phyloP scores from a whole-genome alignment of 2,797 vertebrate species.

The Todus mexicanus region DNA sequence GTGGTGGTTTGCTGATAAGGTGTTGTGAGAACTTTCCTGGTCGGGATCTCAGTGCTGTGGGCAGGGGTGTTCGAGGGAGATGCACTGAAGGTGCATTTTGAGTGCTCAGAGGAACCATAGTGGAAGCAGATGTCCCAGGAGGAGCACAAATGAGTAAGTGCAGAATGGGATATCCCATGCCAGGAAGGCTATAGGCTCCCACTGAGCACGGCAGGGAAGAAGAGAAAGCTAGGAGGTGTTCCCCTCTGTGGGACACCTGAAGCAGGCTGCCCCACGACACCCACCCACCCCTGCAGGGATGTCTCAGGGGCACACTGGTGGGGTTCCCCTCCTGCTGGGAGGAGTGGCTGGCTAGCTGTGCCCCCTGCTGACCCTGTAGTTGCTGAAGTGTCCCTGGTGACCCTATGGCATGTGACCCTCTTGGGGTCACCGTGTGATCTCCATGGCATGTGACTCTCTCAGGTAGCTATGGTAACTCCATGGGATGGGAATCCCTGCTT shows the following conservation, averaged over 20 bases:
- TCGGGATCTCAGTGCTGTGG: background rate
- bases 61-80: background rate
- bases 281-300: background rate
- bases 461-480: background rate
- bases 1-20: background rate
- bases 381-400: background rate
- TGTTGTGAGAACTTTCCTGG: background rate
- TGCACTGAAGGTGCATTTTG: background rate
- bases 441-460: background rate
- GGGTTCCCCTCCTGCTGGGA: background rate
- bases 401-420: background rate
- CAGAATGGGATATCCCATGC: background rate
- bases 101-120: background rate
- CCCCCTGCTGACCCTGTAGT: background rate
- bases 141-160: background rate
- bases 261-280: background rate
- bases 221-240: background rate
- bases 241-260: background rate
- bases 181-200: background rate
- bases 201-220: background rate
- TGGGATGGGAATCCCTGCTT: background rate
- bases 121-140: background rate
- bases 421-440: background rate
- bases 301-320: background rate
- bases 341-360: background rate